Base-by-base conservation (phyloP, 2,113 vertebrate genomes). In the Trichomycterus rosablanca region DNA sequence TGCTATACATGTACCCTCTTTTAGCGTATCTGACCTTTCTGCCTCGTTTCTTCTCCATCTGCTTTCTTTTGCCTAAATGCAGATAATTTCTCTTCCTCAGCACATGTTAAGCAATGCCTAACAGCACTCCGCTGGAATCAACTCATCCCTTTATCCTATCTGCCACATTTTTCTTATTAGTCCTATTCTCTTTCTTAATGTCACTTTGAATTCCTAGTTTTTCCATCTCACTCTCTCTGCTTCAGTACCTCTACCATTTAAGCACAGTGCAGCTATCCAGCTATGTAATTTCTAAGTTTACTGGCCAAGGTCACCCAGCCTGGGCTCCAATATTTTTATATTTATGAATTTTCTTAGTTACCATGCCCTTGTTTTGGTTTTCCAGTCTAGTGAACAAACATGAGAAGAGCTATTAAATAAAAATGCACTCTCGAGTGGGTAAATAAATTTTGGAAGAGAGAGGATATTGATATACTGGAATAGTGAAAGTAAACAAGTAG, bases 231-330 rank as follows among this genome's bases (percentile, higher is more conserved):
- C 43, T 49, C 32, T 49, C 22, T 51, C 44, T 56, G 63, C 50
- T 42, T 59, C 53, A 62, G 39, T 42, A 48, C 34, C 50, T 52
- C 39, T 26, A 34, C 68, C 67, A 66, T 66, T 54, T 70, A 70
- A 70, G 59, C 59, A 22, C 23, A 49, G 59, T 45, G 54, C 32
- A 39, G 26, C 58, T 49, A n/a, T n/a, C n/a, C n/a, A n/a, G n/a
- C n/a, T n/a, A n/a, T n/a, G 53, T 70, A 66, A 74, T 58, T 70
- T 61, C 69, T 70, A 63, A 70, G 58, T 59, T n/a, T 74, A 53
- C 24, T 60, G 48, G 44, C 54, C 62, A 70, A 70, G 71, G 71
- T 74, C 67, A 74, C 48, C 59, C 53, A 20, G 39, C 43, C 52
- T 56, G 39, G 56, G 45, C 62, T 40, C 52, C 19, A 26, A 19